phyloP scores from a whole-genome alignment of 2,113 vertebrate genomes.

The Alligator sinensis region DNA sequence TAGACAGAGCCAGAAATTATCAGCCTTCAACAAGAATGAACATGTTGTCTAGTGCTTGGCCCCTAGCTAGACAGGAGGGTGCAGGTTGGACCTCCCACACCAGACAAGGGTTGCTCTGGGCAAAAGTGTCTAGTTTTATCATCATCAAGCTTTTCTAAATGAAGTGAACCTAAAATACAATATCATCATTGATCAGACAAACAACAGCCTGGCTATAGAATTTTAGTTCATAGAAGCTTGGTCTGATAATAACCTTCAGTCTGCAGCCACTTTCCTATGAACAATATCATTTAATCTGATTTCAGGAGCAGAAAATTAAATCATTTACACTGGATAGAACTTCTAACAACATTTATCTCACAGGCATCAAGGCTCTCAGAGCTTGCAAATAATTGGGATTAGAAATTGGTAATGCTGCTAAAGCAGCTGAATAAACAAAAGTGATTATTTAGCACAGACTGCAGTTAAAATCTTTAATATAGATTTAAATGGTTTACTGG shows the following conservation, averaged over 20 bases:
- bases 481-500: conserved; percentile 11
- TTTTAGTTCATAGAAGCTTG: conserved; percentile 49
- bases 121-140: conserved; percentile 51
- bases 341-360: conserved; percentile 58
- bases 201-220: conserved; percentile 14
- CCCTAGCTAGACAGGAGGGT: neutral
- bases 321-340: conserved; percentile 59
- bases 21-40: conserved; percentile 19
- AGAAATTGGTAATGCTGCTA: conserved; percentile 40
- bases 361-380: neutral
- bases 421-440: conserved; percentile 25
- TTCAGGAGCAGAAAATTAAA: conserved; percentile 75
- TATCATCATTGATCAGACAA: conserved; percentile 36
- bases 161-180: conserved; percentile 66
- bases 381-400: conserved; percentile 34
- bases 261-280: conserved; percentile 45
- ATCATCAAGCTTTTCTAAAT: conserved; percentile 56
- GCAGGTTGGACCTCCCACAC: neutral
- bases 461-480: neutral
- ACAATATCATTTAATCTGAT: conserved; percentile 58
- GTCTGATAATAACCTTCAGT: conserved; percentile 50
- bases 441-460: conserved; percentile 2
- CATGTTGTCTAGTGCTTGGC: neutral
- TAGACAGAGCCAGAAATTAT: neutral
- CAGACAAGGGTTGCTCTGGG: neutral